A percentile compares a stretch with the other conserved stretches of the same genome.
These are phyloP conservation scores for Ectropis crepuscularia DNA, from an alignment of 2,888 invertebrate genomes.

Conservation along the genomic window DNA sequence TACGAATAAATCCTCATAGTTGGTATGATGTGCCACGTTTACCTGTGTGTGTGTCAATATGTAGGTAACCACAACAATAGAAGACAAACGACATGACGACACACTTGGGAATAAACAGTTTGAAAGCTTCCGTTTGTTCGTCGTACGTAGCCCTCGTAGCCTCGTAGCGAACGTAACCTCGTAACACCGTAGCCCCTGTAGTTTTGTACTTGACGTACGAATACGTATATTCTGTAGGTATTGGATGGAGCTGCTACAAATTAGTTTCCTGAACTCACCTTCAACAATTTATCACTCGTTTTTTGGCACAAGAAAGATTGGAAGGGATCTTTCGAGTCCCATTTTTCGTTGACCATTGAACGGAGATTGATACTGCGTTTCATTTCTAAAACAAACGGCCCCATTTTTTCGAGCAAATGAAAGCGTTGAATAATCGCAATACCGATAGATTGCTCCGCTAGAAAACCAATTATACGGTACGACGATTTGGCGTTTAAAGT, in stretches of 20 bases:
- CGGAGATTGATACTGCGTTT: conserved; percentile 34
- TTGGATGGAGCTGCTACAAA: conserved; percentile 47
- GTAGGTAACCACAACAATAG: conserved; percentile 22
- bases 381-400: conserved; percentile 31
- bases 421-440: conserved; percentile 19
- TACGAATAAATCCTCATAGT: neutral
- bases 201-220: conserved; percentile 6
- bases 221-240: conserved; percentile 36
- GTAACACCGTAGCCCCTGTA: conserved; percentile 5
- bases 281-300: conserved; percentile 53
- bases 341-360: conserved; percentile 30
- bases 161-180: conserved; percentile 18
- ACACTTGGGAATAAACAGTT: conserved; percentile 35
- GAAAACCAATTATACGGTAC: conserved; percentile 34
- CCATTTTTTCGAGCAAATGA: conserved; percentile 23
- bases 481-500: conserved; percentile 36
- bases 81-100: conserved; percentile 29
- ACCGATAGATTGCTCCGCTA: conserved; percentile 18
- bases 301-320: conserved; percentile 44
- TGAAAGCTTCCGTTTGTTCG: conserved; percentile 27
- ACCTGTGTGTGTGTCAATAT: conserved; percentile 10
- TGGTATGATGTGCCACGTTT: neutral
- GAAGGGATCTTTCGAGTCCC: conserved; percentile 26
- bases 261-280: conserved; percentile 53
- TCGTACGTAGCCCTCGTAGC: conserved; percentile 28